A percentile compares a stretch with the other conserved stretches of the same genome.
These are phyloP conservation scores for Crioceris asparagi DNA, from an alignment of 2,888 invertebrate genomes.

Conservation along the genomic window DNA sequence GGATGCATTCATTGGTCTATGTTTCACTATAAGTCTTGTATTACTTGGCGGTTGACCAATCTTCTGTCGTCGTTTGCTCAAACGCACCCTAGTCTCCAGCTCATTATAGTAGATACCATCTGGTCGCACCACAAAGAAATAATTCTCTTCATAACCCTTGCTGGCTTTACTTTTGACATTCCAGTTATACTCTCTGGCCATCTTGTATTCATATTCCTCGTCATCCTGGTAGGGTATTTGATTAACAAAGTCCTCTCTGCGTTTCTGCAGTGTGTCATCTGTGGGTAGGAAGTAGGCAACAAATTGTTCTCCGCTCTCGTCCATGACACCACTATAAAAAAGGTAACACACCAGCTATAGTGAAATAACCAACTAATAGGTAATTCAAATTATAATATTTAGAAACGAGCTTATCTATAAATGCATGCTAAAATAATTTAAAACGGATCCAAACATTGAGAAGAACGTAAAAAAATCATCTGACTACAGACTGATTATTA, in stretches of 20 bases:
- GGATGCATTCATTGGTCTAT: slow-evolving; percentile 71
- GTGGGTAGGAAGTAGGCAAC: slow-evolving; percentile 97
- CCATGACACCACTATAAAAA: slow-evolving; percentile 86
- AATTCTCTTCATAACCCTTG: slow-evolving; percentile 86
- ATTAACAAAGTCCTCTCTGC: slow-evolving; percentile 69
- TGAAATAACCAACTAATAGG: no score
- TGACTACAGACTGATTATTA: no score
- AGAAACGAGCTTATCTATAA: no score
- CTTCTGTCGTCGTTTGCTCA: slow-evolving; percentile 85
- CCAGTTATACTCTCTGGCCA: slow-evolving; percentile 99
- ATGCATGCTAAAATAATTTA: no score
- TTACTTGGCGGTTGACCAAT: slow-evolving; percentile 54
- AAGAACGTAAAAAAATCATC: no score
- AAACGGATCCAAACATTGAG: no score
- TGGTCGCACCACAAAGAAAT: slow-evolving; percentile 85
- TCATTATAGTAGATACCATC: slow-evolving; percentile 93
- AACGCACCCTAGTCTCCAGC: slow-evolving; percentile 85
- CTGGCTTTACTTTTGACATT: slow-evolving; percentile 87
- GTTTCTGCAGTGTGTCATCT: slow-evolving; percentile 81
- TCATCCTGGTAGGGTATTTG: slow-evolving; percentile 75
- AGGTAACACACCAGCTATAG: no score
- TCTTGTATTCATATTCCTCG: slow-evolving; percentile 91
- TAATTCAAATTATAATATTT: no score
- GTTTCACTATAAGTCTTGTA: slow-evolving; percentile 79
- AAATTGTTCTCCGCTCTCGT: slow-evolving; percentile 97